A percentile compares a stretch with the other conserved stretches of the same genome.
These are phyloP conservation scores for Koerneria pararmatus DNA, from an alignment of 2,888 invertebrate species.

Conservation along the genomic window DNA sequence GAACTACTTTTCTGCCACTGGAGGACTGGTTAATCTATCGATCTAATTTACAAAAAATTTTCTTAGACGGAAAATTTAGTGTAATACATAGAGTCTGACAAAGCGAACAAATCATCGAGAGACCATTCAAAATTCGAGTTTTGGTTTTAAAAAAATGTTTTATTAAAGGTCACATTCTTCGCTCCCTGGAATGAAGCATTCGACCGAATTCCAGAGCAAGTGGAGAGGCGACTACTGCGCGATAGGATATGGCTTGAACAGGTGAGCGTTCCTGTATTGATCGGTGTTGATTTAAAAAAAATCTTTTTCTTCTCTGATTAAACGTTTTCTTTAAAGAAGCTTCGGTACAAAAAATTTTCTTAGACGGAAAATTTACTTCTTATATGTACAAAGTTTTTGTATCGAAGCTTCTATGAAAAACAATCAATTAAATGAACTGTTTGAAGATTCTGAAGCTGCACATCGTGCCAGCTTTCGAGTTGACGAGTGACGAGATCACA, in stretches of 20 bases:
- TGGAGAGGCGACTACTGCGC: slow-evolving; percentile 56
- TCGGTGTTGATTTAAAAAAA: too few species aligned
- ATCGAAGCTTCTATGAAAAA: neutral
- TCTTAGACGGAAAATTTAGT: too few species aligned
- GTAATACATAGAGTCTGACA: too few species aligned
- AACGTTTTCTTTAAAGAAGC: neutral
- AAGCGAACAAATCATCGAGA: too few species aligned
- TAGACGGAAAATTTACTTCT: neutral
- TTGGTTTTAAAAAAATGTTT: too few species aligned
- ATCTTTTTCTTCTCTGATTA: too few species aligned
- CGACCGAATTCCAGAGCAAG: slow-evolving; percentile 58
- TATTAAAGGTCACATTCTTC: slow-evolving; percentile 59
- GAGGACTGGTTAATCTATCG: slow-evolving; percentile 30
- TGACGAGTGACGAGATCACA: slow-evolving; percentile 58
- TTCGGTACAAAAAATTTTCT: neutral
- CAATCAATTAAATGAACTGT: neutral
- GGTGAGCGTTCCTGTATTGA: slow-evolving; percentile 31
- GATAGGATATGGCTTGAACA: slow-evolving; percentile 60
- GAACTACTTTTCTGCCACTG: slow-evolving; percentile 57
- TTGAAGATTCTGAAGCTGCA: slow-evolving; percentile 57
- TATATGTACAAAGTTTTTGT: neutral
- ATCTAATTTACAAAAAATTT: too few species aligned
- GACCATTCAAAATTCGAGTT: too few species aligned
- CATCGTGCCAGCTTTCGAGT: slow-evolving; percentile 59
- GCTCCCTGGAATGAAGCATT: slow-evolving; percentile 60